Evolutionary conservation across 2,888 invertebrate species (phyloP).

Genomic region (Aspidiotus rigidus): DNA sequence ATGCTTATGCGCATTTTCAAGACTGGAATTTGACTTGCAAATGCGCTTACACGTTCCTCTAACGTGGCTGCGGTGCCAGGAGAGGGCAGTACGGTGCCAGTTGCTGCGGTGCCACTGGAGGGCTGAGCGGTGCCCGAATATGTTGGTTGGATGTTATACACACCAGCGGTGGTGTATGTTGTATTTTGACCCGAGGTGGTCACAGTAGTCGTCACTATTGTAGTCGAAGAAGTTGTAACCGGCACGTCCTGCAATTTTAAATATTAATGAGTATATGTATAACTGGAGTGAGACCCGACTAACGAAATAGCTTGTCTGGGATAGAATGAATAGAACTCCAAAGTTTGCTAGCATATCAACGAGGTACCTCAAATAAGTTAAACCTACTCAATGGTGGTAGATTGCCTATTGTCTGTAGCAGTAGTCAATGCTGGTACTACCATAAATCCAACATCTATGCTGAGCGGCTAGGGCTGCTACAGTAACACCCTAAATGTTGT

Average conservation of each 20-base stretch:
- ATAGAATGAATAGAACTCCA: not conserved
- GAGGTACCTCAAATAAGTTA: not conserved
- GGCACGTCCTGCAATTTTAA: not conserved
- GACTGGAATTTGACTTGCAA: not conserved
- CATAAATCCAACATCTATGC: not conserved
- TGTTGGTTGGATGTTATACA: not conserved
- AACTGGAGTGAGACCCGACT: not conserved
- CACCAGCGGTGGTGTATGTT: not conserved
- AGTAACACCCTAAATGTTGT: not conserved
- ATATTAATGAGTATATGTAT: not conserved
- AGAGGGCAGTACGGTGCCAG: not conserved
- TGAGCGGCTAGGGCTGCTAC: slow-evolving; percentile 1
- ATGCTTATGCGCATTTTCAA: not conserved
- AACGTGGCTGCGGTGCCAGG: not conserved
- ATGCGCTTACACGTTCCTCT: not conserved
- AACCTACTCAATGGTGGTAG: not conserved
- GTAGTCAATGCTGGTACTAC: not conserved
- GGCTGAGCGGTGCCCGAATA: not conserved
- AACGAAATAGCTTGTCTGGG: not conserved
- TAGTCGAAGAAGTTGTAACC: not conserved
- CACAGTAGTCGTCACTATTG: not conserved
- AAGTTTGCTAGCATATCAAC: not conserved
- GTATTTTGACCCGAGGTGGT: not conserved
- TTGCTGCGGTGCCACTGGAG: not conserved
- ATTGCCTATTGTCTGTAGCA: not conserved